Evolutionary conservation across 2,888 invertebrate genomes (phyloP).

Genomic region (Perithous albicinctus): DNA sequence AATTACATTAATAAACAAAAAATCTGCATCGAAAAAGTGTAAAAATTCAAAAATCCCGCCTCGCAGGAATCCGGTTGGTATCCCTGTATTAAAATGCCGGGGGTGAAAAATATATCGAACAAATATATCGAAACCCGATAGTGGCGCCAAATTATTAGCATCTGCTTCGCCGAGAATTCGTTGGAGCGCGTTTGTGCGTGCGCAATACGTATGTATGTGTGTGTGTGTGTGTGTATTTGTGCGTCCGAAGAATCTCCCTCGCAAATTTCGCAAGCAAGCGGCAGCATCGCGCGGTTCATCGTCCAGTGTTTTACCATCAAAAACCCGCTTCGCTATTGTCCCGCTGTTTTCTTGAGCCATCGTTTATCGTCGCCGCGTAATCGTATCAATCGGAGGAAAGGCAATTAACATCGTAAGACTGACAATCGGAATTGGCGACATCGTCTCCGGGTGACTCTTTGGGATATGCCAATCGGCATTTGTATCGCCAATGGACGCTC

Average conservation of each 20-base stretch:
- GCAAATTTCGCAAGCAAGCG: conserved; percentile 27
- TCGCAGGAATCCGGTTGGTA: too few species aligned
- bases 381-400: background rate
- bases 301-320: background rate
- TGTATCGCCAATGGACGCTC: conserved; percentile 69
- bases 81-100: too few species aligned
- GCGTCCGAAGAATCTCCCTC: conserved; percentile 34
- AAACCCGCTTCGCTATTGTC: background rate
- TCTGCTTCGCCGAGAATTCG: background rate
- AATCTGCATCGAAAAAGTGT: too few species aligned
- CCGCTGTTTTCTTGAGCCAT: background rate
- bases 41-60: too few species aligned
- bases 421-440: background rate
- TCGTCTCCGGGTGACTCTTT: conserved; percentile 4
- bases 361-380: background rate
- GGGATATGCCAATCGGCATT: conserved; percentile 71
- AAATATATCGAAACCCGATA: too few species aligned
- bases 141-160: background rate
- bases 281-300: background rate
- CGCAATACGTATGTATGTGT: background rate
- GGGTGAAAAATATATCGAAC: too few species aligned
- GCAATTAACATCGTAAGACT: background rate
- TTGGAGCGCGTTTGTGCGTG: conserved; percentile 1
- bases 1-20: too few species aligned
- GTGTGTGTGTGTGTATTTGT: background rate